Evolutionary conservation across 2,797 vertebrate species (phyloP), one percentile per base, ranked within the genome.

Genomic region (Chiroxiphia lanceolata): DNA sequence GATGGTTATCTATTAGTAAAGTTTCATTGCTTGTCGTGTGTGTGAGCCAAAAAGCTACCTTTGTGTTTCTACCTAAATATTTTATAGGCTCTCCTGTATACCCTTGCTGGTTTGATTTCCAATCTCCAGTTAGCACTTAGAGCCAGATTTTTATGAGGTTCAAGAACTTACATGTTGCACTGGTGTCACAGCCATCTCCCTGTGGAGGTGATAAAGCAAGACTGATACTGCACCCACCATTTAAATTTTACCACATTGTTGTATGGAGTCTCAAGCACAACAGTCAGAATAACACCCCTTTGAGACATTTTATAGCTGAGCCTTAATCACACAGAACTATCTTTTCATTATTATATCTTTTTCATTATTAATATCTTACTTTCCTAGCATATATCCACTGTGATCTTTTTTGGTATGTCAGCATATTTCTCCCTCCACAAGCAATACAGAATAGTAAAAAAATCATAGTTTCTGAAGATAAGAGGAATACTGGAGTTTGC

Each of bases 101-200:
- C 63, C 59, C 72, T 56, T 69, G 86, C 50, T 84, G 57, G 64
- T 95, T 91, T 89, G 59, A 74, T 92, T 97, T 97, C 83, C 71
- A 50, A 19, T 74, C 93, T 89, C 80, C 69, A 26, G 18, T 29
- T 86, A 27, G 50, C 34, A 15, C 9, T 2, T 38, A 36, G 20
- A 78, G 63, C 3, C 57, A 82, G 47, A 31, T 79, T 81, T 86
- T 89, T 20, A 19, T 27, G 31, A 31, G 44, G 10, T 53, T 85
- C 51, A 56, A 47, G 63, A 44, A 21, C 1, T 4, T 40, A 1
- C 8, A 1, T 5, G 22, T 38, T 67, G 60, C 64, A 74, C 47
- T 38, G 1, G 2, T 67, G 23, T 29, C 50, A 25, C 33, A 77
- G 68, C 20, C 21, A 14, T 40, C 54, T 54, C 61, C 34, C 10